Evolutionary conservation across 2,797 vertebrate species (phyloP).

Genomic region (Sciaenops ocellatus): DNA sequence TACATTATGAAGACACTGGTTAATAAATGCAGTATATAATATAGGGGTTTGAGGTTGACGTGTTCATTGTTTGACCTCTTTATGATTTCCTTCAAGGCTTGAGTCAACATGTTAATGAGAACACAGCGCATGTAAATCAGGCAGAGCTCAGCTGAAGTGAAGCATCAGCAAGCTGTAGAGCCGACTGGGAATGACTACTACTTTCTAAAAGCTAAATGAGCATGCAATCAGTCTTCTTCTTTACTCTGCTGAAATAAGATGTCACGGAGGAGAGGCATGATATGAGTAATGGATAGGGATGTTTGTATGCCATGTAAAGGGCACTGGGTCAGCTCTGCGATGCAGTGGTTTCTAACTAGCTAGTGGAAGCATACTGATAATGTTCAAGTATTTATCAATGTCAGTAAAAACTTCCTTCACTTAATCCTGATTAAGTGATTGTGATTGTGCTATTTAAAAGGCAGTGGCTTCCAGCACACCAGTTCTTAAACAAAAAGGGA

Average conservation of each 20-base stretch:
- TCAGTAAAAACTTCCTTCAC: not conserved
- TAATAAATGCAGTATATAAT: constrained; percentile 44
- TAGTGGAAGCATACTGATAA: constrained; percentile 16
- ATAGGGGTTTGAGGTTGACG: constrained; percentile 27
- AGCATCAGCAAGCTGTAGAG: constrained; percentile 41
- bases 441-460: no score
- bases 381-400: constrained; percentile 17
- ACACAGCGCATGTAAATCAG: constrained; percentile 34
- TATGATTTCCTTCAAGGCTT: constrained; percentile 56
- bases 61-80: constrained; percentile 49
- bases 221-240: constrained; percentile 28
- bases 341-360: constrained; percentile 17
- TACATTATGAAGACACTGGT: constrained; percentile 45
- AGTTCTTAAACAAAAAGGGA: constrained; percentile 14
- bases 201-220: constrained; percentile 48
- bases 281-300: constrained; percentile 21
- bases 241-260: constrained; percentile 37
- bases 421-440: not conserved
- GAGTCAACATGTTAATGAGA: constrained; percentile 57
- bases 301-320: constrained; percentile 28
- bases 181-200: constrained; percentile 10
- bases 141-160: constrained; percentile 39
- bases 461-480: not conserved
- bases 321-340: constrained; percentile 14
- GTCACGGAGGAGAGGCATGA: constrained; percentile 27